Percentiles rank a stretch among this genome's conserved stretches.
phyloP scores from a whole-genome alignment of 2,113 vertebrate species.

The Catagonus wagneri region DNA sequence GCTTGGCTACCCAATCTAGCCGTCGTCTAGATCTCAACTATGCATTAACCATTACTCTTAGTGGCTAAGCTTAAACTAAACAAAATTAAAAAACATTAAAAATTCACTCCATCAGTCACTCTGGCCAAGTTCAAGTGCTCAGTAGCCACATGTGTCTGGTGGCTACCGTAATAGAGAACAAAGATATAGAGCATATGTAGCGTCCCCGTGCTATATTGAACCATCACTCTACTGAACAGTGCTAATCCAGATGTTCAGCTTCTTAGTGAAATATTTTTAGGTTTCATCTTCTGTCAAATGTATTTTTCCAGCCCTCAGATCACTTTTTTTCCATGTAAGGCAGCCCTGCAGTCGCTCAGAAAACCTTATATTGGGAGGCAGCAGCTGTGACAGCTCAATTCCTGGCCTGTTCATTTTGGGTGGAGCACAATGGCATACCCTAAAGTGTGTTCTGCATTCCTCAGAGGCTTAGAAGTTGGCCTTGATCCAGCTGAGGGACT shows the following conservation, averaged over 20 bases:
- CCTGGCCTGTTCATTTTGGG: neutral
- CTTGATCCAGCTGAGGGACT: constrained; percentile 54
- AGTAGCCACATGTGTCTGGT: no score
- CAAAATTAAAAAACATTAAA: constrained; percentile 15
- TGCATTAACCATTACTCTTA: neutral
- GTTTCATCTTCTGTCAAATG: neutral
- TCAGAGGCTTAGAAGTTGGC: constrained; percentile 51
- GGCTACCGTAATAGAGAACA: neutral
- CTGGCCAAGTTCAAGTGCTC: neutral
- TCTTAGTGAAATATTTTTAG: neutral
- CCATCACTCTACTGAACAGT: neutral
- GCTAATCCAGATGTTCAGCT: neutral
- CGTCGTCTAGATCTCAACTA: neutral
- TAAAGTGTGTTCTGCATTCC: constrained; percentile 39
- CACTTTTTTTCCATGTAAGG: neutral
- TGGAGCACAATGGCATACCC: neutral
- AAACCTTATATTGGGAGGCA: neutral
- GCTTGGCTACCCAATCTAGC: neutral
- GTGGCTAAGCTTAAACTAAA: neutral
- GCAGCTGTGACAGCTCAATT: constrained; percentile 11
- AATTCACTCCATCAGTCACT: neutral
- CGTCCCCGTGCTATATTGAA: neutral
- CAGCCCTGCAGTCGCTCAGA: neutral
- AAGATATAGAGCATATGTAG: neutral
- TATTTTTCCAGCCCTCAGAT: neutral